Evolutionary conservation across 2,113 vertebrate genomes (phyloP), one percentile per base, ranked within the genome.

Genomic region (Xiphophorus couchianus): DNA sequence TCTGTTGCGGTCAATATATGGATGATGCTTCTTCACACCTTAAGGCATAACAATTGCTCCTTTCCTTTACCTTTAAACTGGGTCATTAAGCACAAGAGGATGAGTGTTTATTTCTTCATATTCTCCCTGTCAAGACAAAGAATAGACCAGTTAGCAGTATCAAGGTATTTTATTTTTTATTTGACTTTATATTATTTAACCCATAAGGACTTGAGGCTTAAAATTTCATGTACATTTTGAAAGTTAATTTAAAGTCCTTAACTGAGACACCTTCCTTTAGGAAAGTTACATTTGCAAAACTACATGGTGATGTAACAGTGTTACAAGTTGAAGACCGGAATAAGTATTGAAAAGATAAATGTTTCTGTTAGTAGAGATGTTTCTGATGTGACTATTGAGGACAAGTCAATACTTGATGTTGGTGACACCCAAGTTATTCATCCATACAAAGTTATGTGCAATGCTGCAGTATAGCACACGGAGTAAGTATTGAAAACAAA

Each of bases 1-100:
- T 91, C 88, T 83, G 88, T 68, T 71, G 69, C 71, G 70, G 76
- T 91, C 84, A 88, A 63, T 86, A 85, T 80, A 81, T 81, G 78
- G 87, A 89, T 77, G 81, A 66, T 82, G 69, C 82, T 80, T 83
- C 80, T 88, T 87, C 71, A 33, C 76, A 86, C 89, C 88, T 88
- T 76, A 74, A 88, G 86, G 85, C 83, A 78, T 74, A 73, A 80
- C 82, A 66, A 78, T 86, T 78, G 80, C 78, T 88, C 78, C 82
- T 78, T 83, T 78, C 66, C 63, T 87, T 74, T 83, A 80, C 61
- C 72, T 86, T 82, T 80, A 75, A 86, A 86, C 17, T 69, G 79
- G 83, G 79, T 83, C 88, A 87, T 77, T 82, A 69, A 79, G 42
- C 72, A 62, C 67, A 72, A 74, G 61, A 30, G 33, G 31, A 61